These are phyloP conservation scores for Diglossa brunneiventris DNA, from an alignment of 2,113 vertebrate species.

Conservation along the genomic window DNA sequence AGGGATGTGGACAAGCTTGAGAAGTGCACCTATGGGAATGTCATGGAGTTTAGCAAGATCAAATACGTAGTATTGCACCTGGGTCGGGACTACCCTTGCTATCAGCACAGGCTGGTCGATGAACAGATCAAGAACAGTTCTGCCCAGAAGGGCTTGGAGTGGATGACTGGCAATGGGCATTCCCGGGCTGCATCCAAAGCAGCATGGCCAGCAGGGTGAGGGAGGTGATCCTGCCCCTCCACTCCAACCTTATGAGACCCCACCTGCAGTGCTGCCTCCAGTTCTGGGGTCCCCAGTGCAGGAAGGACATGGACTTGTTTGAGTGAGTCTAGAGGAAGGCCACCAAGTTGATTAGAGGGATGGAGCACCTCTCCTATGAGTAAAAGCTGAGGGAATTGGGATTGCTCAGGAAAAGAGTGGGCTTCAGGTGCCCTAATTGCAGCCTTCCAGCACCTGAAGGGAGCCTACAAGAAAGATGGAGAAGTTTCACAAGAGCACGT, in stretches of 20 bases:
- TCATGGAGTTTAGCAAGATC: background rate
- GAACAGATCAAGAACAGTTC: background rate
- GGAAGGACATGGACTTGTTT: background rate
- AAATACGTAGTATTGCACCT: no score
- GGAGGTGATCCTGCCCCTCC: background rate
- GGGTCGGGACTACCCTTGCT: no score
- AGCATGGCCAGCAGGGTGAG: accelerated
- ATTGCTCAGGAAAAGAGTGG: background rate
- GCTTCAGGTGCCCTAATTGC: background rate
- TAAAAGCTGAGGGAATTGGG: background rate
- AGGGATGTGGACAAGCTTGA: background rate
- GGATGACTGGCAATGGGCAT: accelerated
- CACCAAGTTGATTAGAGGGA: background rate
- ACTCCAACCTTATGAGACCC: background rate
- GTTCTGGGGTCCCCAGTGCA: background rate
- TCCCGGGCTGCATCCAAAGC: background rate
- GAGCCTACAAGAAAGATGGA: background rate
- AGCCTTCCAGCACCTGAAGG: background rate
- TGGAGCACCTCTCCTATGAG: background rate
- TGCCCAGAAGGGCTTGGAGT: background rate
- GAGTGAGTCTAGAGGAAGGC: background rate
- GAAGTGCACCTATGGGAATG: background rate
- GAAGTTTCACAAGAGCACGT: no score
- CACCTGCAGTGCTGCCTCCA: background rate
- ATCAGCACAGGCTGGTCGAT: background rate